Base-by-base conservation (phyloP, 1,140 invertebrate genomes). In the Nautilus pompilius region DNA sequence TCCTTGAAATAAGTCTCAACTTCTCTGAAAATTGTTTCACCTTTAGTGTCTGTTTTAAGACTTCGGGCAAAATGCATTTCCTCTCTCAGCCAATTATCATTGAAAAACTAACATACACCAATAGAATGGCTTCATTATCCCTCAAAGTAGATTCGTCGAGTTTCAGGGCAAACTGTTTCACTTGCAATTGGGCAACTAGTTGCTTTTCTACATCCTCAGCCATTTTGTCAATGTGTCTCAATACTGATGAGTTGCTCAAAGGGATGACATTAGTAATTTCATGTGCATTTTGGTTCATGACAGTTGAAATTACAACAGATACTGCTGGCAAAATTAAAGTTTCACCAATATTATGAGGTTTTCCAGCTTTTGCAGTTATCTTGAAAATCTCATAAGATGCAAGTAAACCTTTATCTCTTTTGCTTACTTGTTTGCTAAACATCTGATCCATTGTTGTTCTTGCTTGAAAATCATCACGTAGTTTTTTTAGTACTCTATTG, bases 11-110 rank as follows among this genome's bases (percentile, higher is more conserved):
- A 53, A 53, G n/a, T 53, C 13, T 26, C 4, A 53, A 53, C 5
- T 53, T 53, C 49, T 20, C 29, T 53, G 3, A 53, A 53, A 22
- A 53, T 53, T 53, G 49, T 53, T 53, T 26, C 49, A 53, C 49
- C 4, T 53, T 53, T 53, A 20, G 22, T 53, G 24, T 53, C 49
- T 53, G 3, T 53, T 22, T 3, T 24, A 53, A 53, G 49, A 53
- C 49, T 20, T 53, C 22, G 5, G 22, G 20, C 49, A 24, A 53
- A 53, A 22, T 4, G 49, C 2, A 53, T 53, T 53, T 53, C 5
- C 49, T 53, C 49, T 53, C 15, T 24, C 22, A 22, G 24, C 3
- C 22, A 22, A 20, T 53, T 2, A 53, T 26, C 2, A 53, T 24
- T 15, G 2, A 6, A 20, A 22, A 41, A 10, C 36, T 8, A 41